Conservation (phyloP, 2,888 invertebrate genomes). For the Dorcus parallelipipedus region DNA sequence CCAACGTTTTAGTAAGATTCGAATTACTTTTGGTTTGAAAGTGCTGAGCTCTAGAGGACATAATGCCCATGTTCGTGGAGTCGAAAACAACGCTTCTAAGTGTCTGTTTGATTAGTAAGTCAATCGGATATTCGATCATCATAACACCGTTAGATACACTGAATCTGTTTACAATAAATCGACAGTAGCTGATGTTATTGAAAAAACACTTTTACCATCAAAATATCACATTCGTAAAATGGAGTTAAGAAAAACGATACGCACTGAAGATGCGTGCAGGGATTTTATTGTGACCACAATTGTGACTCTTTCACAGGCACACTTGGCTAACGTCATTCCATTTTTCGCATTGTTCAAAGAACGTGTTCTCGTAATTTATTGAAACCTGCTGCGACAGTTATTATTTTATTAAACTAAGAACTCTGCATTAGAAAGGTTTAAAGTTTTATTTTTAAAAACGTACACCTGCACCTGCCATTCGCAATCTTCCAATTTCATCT, state of each 20-base stretch:
- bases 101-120: slow-evolving; percentile 22
- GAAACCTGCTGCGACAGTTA: too few relatives aligned
- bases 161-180: background rate
- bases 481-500: too few relatives aligned
- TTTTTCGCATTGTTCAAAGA: background rate
- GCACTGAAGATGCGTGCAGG: background rate
- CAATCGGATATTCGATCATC: slow-evolving; percentile 27
- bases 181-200: slow-evolving; percentile 1
- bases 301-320: background rate
- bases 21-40: slow-evolving; percentile 15
- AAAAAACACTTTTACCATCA: slow-evolving; percentile 12
- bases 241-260: slow-evolving; percentile 10
- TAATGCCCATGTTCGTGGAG: slow-evolving; percentile 26
- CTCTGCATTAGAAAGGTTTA: too few relatives aligned
- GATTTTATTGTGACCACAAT: background rate
- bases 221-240: slow-evolving; percentile 18
- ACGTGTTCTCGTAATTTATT: too few relatives aligned
- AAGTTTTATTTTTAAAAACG: too few relatives aligned
- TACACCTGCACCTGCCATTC: too few relatives aligned
- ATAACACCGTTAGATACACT: slow-evolving; percentile 11
- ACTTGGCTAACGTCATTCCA: background rate
- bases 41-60: slow-evolving; percentile 20
- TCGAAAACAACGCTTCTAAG: slow-evolving; percentile 21
- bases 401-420: too few relatives aligned
- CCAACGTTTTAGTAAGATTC: slow-evolving; percentile 5